Percentiles rank a stretch among this genome's conserved stretches.
Evolutionary conservation across 1,140 invertebrate species (phyloP).

Genomic region (Drosophila malerkotliana): DNA sequence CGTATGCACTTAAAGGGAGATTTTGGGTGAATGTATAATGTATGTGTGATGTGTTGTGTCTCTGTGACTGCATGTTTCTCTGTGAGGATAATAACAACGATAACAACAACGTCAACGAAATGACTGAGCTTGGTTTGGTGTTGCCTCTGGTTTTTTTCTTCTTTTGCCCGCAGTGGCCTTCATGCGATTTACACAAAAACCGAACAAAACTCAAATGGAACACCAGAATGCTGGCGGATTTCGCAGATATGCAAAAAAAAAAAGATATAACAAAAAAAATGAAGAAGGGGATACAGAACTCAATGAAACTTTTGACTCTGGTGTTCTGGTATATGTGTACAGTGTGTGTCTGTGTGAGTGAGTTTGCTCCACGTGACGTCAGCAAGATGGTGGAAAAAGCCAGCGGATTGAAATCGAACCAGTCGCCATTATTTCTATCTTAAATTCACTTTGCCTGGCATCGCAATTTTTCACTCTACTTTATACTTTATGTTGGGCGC

Average conservation of each 20-base stretch:
- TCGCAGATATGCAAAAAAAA: constrained; percentile 41
- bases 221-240: constrained; percentile 39
- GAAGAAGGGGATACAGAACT: constrained; percentile 7
- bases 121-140: constrained; percentile 24
- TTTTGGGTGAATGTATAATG: constrained; percentile 29
- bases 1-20: constrained; percentile 47
- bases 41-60: constrained; percentile 24
- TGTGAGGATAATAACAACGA: constrained; percentile 43
- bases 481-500: neutral
- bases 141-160: neutral
- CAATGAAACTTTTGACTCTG: constrained; percentile 27
- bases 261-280: constrained; percentile 7
- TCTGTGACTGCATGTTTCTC: constrained; percentile 24
- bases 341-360: constrained; percentile 19
- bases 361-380: constrained; percentile 64
- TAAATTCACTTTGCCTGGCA: constrained; percentile 41
- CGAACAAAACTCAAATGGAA: constrained; percentile 42
- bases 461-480: constrained; percentile 9
- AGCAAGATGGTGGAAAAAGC: constrained; percentile 39
- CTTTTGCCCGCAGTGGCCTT: constrained; percentile 57
- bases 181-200: constrained; percentile 62
- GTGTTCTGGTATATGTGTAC: constrained; percentile 15
- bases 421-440: constrained; percentile 43
- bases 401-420: constrained; percentile 45
- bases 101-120: constrained; percentile 48